These are phyloP conservation scores for Epirrita christyi DNA, from an alignment of 2,888 invertebrate genomes.

Conservation along the genomic window DNA sequence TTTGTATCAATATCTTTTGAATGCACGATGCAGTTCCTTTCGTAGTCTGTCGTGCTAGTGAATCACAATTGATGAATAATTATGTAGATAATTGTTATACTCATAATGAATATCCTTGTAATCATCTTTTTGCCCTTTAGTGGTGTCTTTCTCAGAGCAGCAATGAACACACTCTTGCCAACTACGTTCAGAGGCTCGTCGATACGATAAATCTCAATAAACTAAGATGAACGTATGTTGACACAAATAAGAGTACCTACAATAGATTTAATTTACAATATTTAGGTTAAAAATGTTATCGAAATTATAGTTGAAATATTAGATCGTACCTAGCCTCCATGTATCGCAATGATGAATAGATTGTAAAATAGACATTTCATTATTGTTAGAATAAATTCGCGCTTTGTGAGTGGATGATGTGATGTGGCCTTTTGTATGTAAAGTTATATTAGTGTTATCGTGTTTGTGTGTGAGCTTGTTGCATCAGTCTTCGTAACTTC, in stretches of 20 bases:
- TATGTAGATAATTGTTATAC: slow-evolving; percentile 45
- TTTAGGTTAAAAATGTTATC: slow-evolving; percentile 64
- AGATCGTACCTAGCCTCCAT: slow-evolving; percentile 46
- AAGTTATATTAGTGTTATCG: slow-evolving; percentile 67
- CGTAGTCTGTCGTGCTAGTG: slow-evolving; percentile 78
- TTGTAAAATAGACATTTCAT: slow-evolving; percentile 69
- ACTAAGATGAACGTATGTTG: slow-evolving; percentile 60
- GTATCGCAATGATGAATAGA: slow-evolving; percentile 40
- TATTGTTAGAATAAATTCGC: slow-evolving; percentile 66
- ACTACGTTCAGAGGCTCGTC: slow-evolving; percentile 68
- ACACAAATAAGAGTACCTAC: slow-evolving; percentile 66
- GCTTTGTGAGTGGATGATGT: slow-evolving; percentile 85
- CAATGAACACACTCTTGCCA: slow-evolving; percentile 58
- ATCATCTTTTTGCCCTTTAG: slow-evolving; percentile 21
- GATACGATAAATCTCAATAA: slow-evolving; percentile 59
- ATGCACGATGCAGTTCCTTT: slow-evolving; percentile 84
- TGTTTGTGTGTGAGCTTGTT: slow-evolving; percentile 78
- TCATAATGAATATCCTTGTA: slow-evolving; percentile 42
- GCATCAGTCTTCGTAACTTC: slow-evolving; percentile 69
- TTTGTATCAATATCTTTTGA: slow-evolving; percentile 72
- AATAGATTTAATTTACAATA: slow-evolving; percentile 70
- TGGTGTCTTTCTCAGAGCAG: slow-evolving; percentile 69
- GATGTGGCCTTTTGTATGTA: slow-evolving; percentile 84
- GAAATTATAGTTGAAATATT: slow-evolving; percentile 62
- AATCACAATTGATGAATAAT: slow-evolving; percentile 64